Conservation (phyloP, 2,888 invertebrate genomes). For the Acanthopleura granulata region DNA sequence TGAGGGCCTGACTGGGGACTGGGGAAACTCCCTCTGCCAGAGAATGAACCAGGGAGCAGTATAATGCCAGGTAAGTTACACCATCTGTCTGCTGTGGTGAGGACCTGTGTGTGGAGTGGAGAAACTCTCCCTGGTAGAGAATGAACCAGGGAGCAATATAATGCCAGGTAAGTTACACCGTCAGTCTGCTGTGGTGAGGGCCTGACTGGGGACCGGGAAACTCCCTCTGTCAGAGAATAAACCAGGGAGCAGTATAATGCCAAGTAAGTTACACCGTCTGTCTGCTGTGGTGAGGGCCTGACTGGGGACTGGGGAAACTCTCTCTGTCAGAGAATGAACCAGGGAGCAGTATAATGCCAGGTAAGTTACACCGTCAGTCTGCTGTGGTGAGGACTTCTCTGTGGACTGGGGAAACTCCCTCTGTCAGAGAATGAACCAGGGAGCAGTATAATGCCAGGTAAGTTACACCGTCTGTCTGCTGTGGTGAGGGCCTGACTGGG, state of each 20-base stretch:
- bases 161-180: constrained; percentile 85
- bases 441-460: constrained; percentile 99
- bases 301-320: constrained; percentile 95
- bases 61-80: constrained; percentile 90
- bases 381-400: constrained; percentile 95
- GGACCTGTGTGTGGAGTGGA: constrained; percentile 97
- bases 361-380: constrained; percentile 77
- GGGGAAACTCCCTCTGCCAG: constrained; percentile 92
- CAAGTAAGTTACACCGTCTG: constrained; percentile 78
- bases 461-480: constrained; percentile 77
- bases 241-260: constrained; percentile 99
- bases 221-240: constrained; percentile 96
- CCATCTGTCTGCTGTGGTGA: constrained; percentile 86
- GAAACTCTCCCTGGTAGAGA: constrained; percentile 94
- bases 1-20: constrained; percentile 97
- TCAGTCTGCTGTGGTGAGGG: constrained; percentile 90
- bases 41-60: constrained; percentile 99
- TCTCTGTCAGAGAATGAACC: constrained; percentile 98
- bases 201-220: constrained; percentile 95
- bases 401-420: constrained; percentile 92
- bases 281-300: constrained; percentile 93
- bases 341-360: constrained; percentile 99
- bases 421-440: constrained; percentile 99
- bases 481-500: constrained; percentile 96
- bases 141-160: constrained; percentile 99